Conservation (phyloP, 2,113 vertebrate genomes). For the Tretioscincus oriximinensis region DNA sequence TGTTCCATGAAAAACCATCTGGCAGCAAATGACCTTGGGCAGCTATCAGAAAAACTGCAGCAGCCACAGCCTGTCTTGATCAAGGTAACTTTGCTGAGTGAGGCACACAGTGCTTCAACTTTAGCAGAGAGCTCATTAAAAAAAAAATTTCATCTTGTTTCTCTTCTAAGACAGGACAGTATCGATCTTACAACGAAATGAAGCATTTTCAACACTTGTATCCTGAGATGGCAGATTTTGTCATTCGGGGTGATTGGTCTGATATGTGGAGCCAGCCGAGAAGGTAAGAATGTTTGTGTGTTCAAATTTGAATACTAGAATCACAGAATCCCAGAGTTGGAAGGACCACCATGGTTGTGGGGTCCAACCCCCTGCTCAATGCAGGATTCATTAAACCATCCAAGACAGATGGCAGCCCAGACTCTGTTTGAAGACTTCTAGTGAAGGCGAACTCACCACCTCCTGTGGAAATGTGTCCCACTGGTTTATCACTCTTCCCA, state of each 20-base stretch:
- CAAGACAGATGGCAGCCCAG: too few relatives aligned
- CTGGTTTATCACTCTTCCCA: too few relatives aligned
- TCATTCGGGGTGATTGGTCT: constrained; percentile 63
- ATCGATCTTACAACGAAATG: constrained; percentile 64
- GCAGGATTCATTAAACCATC: too few relatives aligned
- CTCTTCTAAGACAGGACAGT: constrained; percentile 64
- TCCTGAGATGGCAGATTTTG: constrained; percentile 65
- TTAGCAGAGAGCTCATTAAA: background rate
- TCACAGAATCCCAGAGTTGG: too few relatives aligned
- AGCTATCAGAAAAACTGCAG: constrained; percentile 63
- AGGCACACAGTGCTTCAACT: fast-evolving
- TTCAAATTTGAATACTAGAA: background rate
- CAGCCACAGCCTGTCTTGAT: constrained; percentile 70
- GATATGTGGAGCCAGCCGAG: constrained; percentile 69
- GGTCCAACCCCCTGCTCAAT: too few relatives aligned
- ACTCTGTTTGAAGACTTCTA: too few relatives aligned
- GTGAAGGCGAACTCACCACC: too few relatives aligned
- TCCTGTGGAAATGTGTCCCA: too few relatives aligned
- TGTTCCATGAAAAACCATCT: constrained; percentile 62
- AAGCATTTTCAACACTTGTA: constrained; percentile 70
- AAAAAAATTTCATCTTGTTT: constrained; percentile 18
- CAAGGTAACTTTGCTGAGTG: constrained; percentile 64
- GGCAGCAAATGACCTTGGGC: constrained; percentile 53
- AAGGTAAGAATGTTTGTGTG: constrained; percentile 54
- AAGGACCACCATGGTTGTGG: too few relatives aligned